These are phyloP conservation scores for Drosophila cognata DNA, from an alignment of 2,888 invertebrate genomes.

Conservation along the genomic window DNA sequence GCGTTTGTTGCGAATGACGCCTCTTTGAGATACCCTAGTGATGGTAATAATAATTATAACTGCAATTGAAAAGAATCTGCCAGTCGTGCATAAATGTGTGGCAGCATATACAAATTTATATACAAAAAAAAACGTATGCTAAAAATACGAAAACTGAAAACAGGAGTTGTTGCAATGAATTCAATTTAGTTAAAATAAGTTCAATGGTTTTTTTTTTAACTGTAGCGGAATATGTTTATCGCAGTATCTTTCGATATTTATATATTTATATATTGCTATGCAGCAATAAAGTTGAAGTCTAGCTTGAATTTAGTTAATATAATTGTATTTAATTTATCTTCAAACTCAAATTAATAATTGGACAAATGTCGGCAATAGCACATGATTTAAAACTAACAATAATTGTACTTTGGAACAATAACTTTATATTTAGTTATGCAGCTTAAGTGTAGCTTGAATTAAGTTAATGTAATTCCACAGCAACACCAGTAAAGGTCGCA, in stretches of 20 bases:
- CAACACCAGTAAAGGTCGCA: slow-evolving; percentile 1
- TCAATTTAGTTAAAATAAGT: neutral
- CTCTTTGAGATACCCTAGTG: neutral
- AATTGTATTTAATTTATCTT: neutral
- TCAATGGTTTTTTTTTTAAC: fast-evolving
- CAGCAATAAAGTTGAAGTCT: neutral
- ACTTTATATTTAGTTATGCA: neutral
- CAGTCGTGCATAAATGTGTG: neutral
- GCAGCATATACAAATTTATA: neutral
- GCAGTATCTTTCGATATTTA: no score
- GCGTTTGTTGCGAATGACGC: neutral
- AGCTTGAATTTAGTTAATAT: neutral
- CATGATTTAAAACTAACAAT: no score
- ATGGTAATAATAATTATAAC: no score
- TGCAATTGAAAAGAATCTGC: no score
- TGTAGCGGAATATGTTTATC: neutral
- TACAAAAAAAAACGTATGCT: neutral
- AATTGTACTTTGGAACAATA: no score
- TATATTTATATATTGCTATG: neutral
- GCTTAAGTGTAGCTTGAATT: neutral
- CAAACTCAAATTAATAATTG: no score
- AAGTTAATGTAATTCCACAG: neutral
- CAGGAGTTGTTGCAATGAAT: neutral
- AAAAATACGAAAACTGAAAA: neutral
- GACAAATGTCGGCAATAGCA: no score